A percentile compares a stretch with the other conserved stretches of the same genome.
phyloP scores from a whole-genome alignment of 1,140 invertebrate genomes.

The Pteromalus puparum region DNA sequence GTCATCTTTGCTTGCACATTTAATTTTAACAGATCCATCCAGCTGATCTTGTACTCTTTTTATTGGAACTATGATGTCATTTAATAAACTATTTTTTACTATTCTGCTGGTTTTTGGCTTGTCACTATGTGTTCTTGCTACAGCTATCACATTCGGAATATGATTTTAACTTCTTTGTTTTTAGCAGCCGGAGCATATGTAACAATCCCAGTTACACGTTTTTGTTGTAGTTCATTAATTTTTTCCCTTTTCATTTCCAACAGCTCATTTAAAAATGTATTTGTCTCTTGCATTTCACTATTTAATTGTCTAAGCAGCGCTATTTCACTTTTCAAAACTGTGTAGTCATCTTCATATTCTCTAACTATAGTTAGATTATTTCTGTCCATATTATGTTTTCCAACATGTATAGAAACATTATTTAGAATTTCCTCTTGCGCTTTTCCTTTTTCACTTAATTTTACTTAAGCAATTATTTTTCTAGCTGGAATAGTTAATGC shows the following conservation, averaged over 20 bases:
- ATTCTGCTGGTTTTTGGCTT: slow-evolving; percentile 66
- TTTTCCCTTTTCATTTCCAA: too few relatives aligned
- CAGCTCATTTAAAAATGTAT: too few relatives aligned
- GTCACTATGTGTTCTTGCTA: neutral
- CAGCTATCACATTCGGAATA: neutral
- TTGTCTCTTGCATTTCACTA: too few relatives aligned
- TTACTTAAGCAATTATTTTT: neutral
- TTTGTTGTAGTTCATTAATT: too few relatives aligned
- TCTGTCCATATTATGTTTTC: slow-evolving; percentile 15
- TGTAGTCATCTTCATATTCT: too few relatives aligned
- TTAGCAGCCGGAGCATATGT: neutral
- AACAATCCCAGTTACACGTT: neutral
- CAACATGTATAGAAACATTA: neutral
- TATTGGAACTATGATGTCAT: neutral
- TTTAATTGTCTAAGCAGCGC: too few relatives aligned
- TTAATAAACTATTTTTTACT: neutral
- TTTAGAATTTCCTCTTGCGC: neutral
- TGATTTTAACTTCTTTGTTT: neutral
- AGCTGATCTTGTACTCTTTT: neutral
- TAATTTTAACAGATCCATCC: neutral
- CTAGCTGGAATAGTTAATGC: neutral
- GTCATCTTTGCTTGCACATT: neutral
- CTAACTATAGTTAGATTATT: neutral
- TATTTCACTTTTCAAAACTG: too few relatives aligned
- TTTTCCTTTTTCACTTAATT: neutral